Percentiles rank a stretch among this genome's conserved stretches.
phyloP scores from a whole-genome alignment of 2,113 vertebrate genomes.

The Elgaria multicarinata region DNA sequence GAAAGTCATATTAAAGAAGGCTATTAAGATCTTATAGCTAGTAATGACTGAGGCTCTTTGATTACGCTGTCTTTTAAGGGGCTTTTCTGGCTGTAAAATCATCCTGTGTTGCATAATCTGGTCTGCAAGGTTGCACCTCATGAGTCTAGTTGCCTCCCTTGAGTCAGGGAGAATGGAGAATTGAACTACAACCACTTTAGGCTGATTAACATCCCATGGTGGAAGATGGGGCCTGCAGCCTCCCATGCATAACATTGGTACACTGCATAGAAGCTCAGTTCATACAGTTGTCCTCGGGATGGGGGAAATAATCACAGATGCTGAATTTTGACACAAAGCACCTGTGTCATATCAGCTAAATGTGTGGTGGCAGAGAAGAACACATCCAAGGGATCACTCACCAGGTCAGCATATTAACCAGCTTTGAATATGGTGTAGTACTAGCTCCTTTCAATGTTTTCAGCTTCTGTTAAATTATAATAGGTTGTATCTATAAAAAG shows the following conservation, averaged over 20 bases:
- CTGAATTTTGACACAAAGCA: not conserved
- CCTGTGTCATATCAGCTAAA: not conserved
- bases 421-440: not conserved
- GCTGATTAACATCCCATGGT: not conserved
- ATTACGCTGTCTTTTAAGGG: not conserved
- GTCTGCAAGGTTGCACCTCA: not conserved
- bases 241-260: not conserved
- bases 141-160: not conserved
- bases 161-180: not conserved
- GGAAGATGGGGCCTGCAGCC: not conserved
- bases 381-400: not conserved
- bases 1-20: not conserved
- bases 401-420: not conserved
- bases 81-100: not conserved
- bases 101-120: not conserved
- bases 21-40: not conserved
- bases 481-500: not conserved
- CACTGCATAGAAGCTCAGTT: not conserved
- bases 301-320: not conserved
- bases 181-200: not conserved
- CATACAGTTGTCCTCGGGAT: not conserved
- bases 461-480: not conserved
- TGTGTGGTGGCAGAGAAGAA: not conserved
- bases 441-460: not conserved
- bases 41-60: not conserved